Percentiles rank a stretch among this genome's conserved stretches.
These are phyloP conservation scores for Eueremaeus valkanovi DNA, from an alignment of 2,888 invertebrate genomes.

Conservation along the genomic window DNA sequence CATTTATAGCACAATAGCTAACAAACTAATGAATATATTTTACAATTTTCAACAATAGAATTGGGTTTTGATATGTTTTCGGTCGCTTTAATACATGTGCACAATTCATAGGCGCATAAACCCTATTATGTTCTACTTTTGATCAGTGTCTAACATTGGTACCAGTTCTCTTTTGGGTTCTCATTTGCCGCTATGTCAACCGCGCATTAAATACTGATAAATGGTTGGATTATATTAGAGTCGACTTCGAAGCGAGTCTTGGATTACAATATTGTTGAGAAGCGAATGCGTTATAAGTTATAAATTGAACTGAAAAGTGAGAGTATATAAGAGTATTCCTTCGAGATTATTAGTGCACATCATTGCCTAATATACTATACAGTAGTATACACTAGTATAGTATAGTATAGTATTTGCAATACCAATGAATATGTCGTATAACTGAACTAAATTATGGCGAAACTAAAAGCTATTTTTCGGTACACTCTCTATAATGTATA, in stretches of 20 bases:
- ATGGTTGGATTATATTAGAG: slow-evolving; percentile 45
- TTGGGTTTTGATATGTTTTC: neutral
- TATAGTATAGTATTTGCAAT: slow-evolving; percentile 15
- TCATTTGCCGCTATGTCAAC: slow-evolving; percentile 35
- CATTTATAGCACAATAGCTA: neutral
- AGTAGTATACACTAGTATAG: too few species aligned
- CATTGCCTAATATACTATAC: too few species aligned
- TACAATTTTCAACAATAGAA: neutral
- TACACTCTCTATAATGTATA: too few species aligned
- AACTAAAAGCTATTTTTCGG: neutral
- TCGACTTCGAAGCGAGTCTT: neutral
- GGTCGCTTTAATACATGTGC: neutral
- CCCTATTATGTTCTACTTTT: too few species aligned
- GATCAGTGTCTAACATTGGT: too few species aligned
- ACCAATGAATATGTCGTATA: slow-evolving; percentile 11
- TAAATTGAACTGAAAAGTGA: slow-evolving; percentile 26
- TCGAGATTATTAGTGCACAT: slow-evolving; percentile 23
- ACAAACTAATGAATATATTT: too few species aligned
- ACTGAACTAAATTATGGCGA: neutral
- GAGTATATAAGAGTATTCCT: slow-evolving; percentile 16
- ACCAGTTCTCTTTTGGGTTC: too few species aligned
- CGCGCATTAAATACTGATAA: slow-evolving; percentile 45
- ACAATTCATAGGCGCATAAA: too few species aligned
- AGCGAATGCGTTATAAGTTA: slow-evolving; percentile 22
- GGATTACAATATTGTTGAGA: slow-evolving; percentile 18